A percentile compares a stretch with the other conserved stretches of the same genome.
These are phyloP conservation scores for Amniataba percoides DNA, from an alignment of 2,797 vertebrate species.

Conservation along the genomic window DNA sequence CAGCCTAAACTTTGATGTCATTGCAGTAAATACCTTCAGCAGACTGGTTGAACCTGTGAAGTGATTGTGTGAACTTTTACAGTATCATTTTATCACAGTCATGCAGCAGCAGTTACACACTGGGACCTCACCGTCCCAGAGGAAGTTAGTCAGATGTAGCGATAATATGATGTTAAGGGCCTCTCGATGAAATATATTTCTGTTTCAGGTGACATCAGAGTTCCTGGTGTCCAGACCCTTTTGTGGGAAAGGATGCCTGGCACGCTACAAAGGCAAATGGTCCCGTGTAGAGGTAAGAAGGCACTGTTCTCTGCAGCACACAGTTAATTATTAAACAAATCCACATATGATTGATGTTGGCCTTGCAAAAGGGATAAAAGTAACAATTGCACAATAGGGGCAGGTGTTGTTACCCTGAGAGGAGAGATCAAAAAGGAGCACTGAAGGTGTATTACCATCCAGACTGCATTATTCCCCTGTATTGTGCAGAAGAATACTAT, in stretches of 20 bases:
- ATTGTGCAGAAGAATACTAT: not conserved
- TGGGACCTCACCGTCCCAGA: not conserved
- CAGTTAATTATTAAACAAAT: slow-evolving; percentile 19
- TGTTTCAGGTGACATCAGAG: slow-evolving; percentile 88
- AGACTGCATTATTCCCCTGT: too few relatives aligned
- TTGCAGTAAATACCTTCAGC: slow-evolving; percentile 8
- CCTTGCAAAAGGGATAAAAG: not conserved
- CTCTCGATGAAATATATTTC: not conserved
- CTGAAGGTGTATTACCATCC: too few relatives aligned
- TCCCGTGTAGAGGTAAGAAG: slow-evolving; percentile 93
- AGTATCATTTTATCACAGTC: not conserved
- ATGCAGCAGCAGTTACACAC: slow-evolving; percentile 17
- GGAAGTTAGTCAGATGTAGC: slow-evolving; percentile 3
- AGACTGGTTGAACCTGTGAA: slow-evolving; percentile 16
- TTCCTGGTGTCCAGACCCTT: slow-evolving; percentile 91
- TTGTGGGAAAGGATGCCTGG: slow-evolving; percentile 95
- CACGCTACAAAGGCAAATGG: slow-evolving; percentile 95
- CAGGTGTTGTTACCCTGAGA: not conserved
- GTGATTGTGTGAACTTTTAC: slow-evolving; percentile 19
- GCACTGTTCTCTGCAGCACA: not conserved
- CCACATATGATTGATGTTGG: not conserved
- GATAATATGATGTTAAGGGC: not conserved
- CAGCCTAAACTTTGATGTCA: not conserved
- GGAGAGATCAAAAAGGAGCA: not conserved
- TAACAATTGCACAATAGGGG: not conserved